Evolutionary conservation across 2,888 invertebrate species (phyloP).

Genomic region (Eupithecia abbreviata): DNA sequence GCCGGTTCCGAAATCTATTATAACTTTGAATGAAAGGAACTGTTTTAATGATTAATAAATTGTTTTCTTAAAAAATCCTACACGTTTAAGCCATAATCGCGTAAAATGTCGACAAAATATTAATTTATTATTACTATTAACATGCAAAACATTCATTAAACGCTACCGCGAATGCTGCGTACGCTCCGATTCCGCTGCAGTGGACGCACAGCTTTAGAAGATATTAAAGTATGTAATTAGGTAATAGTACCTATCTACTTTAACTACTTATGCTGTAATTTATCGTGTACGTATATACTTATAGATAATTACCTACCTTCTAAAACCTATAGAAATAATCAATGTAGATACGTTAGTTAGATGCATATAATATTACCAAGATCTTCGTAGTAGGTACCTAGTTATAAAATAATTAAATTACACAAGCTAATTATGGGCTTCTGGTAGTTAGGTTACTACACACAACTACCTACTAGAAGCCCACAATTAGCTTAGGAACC

Average conservation of each 20-base stretch:
- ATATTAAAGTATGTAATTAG: background rate
- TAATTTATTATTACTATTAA: too few relatives aligned
- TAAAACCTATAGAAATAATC: slow-evolving; percentile 8
- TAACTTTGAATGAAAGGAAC: too few relatives aligned
- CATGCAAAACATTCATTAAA: too few relatives aligned
- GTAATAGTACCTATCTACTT: too few relatives aligned
- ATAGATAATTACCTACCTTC: slow-evolving; percentile 6
- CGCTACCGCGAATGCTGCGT: too few relatives aligned
- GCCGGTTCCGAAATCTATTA: too few relatives aligned
- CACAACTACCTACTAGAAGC: background rate
- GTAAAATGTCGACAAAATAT: too few relatives aligned
- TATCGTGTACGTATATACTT: slow-evolving; percentile 10
- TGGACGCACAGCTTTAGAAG: background rate
- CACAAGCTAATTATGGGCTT: background rate
- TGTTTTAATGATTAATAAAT: too few relatives aligned
- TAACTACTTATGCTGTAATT: slow-evolving; percentile 22
- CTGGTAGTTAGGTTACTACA: background rate
- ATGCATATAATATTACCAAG: slow-evolving; percentile 1
- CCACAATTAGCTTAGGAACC: too few relatives aligned
- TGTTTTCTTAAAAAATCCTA: too few relatives aligned
- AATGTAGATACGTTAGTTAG: slow-evolving; percentile 13
- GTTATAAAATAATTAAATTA: background rate
- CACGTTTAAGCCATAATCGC: too few relatives aligned
- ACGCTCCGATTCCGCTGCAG: too few relatives aligned
- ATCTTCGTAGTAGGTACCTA: slow-evolving; percentile 5